Evolutionary conservation across 2,113 vertebrate species (phyloP).

Genomic region (Pterophyllum scalare): DNA sequence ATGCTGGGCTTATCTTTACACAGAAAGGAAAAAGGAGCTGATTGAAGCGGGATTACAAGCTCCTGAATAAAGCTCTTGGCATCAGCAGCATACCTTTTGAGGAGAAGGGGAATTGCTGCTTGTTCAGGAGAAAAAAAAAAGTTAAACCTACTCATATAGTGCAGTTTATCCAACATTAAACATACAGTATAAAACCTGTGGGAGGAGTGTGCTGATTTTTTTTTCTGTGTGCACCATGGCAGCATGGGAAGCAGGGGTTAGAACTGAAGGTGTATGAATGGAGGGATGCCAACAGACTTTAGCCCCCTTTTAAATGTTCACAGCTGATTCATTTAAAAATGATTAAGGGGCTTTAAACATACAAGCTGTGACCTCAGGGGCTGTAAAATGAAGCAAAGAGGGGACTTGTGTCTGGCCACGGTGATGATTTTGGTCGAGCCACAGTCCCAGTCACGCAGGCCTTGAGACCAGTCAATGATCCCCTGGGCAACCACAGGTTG

Average conservation of each 20-base stretch:
- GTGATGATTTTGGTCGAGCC: neutral
- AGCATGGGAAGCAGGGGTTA: neutral
- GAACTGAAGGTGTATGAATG: neutral
- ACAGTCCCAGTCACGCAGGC: too few relatives aligned
- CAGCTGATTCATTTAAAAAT: conserved; percentile 4
- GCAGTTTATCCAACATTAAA: conserved; percentile 31
- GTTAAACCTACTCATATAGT: conserved; percentile 16
- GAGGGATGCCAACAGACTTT: neutral
- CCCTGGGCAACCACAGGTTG: too few relatives aligned
- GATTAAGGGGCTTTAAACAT: neutral
- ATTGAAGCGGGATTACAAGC: conserved; percentile 83
- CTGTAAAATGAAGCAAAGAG: neutral
- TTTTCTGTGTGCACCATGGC: neutral
- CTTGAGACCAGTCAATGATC: too few relatives aligned
- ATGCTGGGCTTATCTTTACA: conserved; percentile 81
- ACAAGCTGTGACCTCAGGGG: neutral
- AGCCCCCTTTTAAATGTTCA: neutral
- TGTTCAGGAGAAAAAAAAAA: conserved; percentile 56
- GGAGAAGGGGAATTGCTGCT: conserved; percentile 59
- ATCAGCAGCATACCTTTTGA: conserved; percentile 75
- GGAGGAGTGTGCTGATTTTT: conserved; percentile 7
- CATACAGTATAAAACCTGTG: neutral
- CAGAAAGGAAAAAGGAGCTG: conserved; percentile 78
- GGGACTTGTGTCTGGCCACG: neutral
- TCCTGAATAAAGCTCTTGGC: conserved; percentile 78